Percentiles rank a stretch among this genome's conserved stretches.
These are phyloP conservation scores for Alentia gelatinosa DNA, from an alignment of 2,888 invertebrate species.

Conservation along the genomic window DNA sequence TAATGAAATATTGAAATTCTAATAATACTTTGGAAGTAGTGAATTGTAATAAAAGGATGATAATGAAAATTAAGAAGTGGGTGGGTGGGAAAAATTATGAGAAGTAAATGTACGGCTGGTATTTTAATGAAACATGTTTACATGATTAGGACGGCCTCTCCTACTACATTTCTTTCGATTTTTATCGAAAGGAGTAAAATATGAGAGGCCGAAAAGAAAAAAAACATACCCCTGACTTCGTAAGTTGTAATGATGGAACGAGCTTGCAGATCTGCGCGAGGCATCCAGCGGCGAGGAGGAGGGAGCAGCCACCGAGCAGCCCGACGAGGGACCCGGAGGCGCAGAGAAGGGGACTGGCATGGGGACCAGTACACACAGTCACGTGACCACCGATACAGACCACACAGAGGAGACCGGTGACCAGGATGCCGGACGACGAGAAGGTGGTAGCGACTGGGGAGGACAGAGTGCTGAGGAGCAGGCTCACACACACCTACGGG, in stretches of 20 bases:
- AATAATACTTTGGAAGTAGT: no score
- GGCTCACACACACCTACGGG: not conserved
- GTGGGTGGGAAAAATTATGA: no score
- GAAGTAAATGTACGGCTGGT: no score
- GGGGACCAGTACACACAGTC: conserved; percentile 17
- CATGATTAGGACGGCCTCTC: no score
- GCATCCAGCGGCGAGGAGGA: not conserved
- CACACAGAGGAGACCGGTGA: not conserved
- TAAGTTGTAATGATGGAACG: not conserved
- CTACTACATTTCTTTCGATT: no score
- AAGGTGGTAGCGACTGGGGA: not conserved
- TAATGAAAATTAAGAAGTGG: no score
- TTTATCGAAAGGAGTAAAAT: not conserved
- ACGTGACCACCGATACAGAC: not conserved
- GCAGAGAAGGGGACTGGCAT: conserved; percentile 49
- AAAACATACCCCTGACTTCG: not conserved
- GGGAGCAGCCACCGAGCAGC: not conserved
- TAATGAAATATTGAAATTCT: no score
- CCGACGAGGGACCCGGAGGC: not conserved
- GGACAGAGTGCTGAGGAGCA: not conserved
- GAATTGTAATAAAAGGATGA: no score
- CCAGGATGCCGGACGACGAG: not conserved
- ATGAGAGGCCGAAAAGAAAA: not conserved
- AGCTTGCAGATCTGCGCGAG: not conserved
- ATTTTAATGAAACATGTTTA: no score